Base-by-base conservation (phyloP, 2,888 invertebrate genomes). In the Endotricha flammealis region DNA sequence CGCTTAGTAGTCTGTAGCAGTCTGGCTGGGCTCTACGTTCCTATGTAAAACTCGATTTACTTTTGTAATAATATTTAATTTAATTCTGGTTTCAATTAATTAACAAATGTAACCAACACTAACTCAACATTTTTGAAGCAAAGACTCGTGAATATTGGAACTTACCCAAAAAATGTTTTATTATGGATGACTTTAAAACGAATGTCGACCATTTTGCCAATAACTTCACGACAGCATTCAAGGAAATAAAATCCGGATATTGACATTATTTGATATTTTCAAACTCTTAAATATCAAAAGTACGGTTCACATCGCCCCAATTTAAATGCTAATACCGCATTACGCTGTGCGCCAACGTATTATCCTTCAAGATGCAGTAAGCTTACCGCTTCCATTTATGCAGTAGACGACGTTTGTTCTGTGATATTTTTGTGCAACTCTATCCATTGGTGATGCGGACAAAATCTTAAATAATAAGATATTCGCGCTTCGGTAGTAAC, bases 291-390 rank as follows among this genome's bases (percentile, higher is more conserved):
- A 33, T 12, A 14, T 24, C 24, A 25, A 8, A 33, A 33, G 25
- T 8, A 17, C 25, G 25, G 32, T 16, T 11, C 9, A 10, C 46
- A 51, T 47, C 45, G 41, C 44, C 50, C 50, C 68, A 65, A 75
- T 76, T 70, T 77, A 74, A 69, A 80, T 80, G 79, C 64, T 66
- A 79, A 80, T 78, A 46, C 42, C 39, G 39, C 42, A 50, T 59
- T 64, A 57, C 63, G 57, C 53, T 41, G 53, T 53, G 53, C 56
- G 49, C 57, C 57, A 50, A 55, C 57, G 53, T 48, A 55, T 59
- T 65, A 67, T 74, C 57, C 62, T 64, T 48, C 53, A 57, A 57
- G 59, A 71, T 65, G 62, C 53, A 53, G 42, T 50, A 50, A 60
- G 64, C 67, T 64, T 57, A 58, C 50, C 43, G 51, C 53, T 53